A percentile compares a stretch with the other conserved stretches of the same genome.
Evolutionary conservation across 2,113 vertebrate genomes (phyloP).

Genomic region (Elephas maximus): DNA sequence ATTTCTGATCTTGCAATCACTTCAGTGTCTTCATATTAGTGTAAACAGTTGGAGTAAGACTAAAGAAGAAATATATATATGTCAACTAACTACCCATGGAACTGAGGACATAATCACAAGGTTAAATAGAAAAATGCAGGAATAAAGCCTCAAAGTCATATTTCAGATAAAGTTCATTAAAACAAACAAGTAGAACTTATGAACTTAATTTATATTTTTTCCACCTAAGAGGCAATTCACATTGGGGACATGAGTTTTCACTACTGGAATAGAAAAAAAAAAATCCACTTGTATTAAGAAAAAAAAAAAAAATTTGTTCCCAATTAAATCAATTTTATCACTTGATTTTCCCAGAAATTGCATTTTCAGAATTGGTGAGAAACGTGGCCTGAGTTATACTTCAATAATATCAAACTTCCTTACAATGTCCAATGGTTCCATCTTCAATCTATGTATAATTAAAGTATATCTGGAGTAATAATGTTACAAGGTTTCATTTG

Average conservation of each 20-base stretch:
- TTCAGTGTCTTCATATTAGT: neutral
- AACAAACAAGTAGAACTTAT: neutral
- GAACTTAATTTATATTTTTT: neutral
- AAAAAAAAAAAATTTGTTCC: neutral
- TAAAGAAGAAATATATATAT: neutral
- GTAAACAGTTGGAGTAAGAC: neutral
- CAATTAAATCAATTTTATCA: neutral
- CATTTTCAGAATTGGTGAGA: slow-evolving; percentile 1
- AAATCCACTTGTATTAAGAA: neutral
- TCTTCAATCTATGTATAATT: slow-evolving; percentile 68
- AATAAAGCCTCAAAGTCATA: neutral
- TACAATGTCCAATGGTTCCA: slow-evolving; percentile 27
- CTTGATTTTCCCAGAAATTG: slow-evolving; percentile 50
- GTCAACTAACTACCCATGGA: neutral
- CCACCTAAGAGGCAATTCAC: neutral
- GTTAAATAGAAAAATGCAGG: neutral
- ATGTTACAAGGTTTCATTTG: slow-evolving; percentile 77
- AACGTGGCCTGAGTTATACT: slow-evolving; percentile 43
- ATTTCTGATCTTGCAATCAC: neutral
- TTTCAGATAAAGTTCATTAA: neutral
- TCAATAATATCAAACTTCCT: slow-evolving; percentile 44
- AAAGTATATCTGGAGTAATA: slow-evolving; percentile 72
- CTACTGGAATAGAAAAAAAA: neutral
- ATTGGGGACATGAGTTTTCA: neutral
- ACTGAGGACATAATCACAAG: neutral